Conservation (phyloP, 2,888 invertebrate genomes). For the Acanthosepion pharaonis region DNA sequence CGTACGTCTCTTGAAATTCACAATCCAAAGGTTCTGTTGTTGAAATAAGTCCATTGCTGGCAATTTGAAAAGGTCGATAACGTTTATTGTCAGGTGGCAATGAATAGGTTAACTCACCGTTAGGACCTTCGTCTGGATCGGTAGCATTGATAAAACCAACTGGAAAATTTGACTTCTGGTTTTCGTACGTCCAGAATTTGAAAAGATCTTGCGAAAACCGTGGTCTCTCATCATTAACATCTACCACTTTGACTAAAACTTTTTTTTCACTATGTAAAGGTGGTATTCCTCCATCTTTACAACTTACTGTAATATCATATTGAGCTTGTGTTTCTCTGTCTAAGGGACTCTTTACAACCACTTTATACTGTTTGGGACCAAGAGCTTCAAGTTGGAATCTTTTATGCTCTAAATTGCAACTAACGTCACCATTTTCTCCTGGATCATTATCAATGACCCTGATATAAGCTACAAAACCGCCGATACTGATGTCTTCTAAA, state of each 20-base stretch:
- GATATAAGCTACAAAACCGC: not conserved
- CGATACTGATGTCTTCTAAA: not conserved
- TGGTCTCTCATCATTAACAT: not conserved
- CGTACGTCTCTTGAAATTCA: conserved; percentile 37
- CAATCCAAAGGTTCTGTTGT: not conserved
- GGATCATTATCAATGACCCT: not conserved
- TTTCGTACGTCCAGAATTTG: conserved; percentile 34
- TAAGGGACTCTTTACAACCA: not conserved
- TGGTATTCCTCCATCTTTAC: not conserved
- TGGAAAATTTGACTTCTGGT: not conserved
- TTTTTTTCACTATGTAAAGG: not conserved
- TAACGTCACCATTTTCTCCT: not conserved
- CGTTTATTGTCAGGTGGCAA: not conserved
- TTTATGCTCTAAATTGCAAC: not conserved
- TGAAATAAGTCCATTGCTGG: conserved; percentile 34
- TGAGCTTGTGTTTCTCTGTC: not conserved
- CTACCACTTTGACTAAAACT: not conserved
- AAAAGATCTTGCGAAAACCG: not conserved
- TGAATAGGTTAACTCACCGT: not conserved
- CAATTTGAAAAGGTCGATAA: conserved; percentile 24
- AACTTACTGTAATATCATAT: not conserved
- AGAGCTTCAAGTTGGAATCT: not conserved
- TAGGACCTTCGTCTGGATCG: not conserved
- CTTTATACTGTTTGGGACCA: conserved; percentile 2
- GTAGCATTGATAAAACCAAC: conserved; percentile 40